phyloP scores from a whole-genome alignment of 2,797 vertebrate genomes.

The Heliangelus exortis region DNA sequence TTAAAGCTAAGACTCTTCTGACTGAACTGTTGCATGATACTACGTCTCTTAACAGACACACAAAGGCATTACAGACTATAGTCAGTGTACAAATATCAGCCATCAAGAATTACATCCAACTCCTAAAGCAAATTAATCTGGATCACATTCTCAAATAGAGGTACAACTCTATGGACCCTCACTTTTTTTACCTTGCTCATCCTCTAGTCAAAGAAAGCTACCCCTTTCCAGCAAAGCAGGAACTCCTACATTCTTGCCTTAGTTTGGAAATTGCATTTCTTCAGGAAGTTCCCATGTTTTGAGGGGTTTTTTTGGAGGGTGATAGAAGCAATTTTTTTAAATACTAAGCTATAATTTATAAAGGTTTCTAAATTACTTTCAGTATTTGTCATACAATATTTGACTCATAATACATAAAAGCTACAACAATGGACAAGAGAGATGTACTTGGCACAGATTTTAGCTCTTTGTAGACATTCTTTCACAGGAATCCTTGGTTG shows the following conservation, averaged over 20 bases:
- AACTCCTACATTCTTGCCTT: background rate
- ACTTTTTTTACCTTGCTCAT: background rate
- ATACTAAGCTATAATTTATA: background rate
- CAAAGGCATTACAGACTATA: background rate
- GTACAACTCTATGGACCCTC: background rate
- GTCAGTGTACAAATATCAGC: background rate
- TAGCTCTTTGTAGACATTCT: background rate
- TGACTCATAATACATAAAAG: background rate
- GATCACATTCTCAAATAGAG: background rate
- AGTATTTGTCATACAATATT: background rate
- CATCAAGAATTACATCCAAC: background rate
- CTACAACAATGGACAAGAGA: accelerated
- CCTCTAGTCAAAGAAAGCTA: background rate
- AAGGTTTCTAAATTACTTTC: background rate
- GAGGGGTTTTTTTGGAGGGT: accelerated
- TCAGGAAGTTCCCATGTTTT: background rate
- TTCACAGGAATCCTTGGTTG: background rate
- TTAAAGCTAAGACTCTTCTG: background rate
- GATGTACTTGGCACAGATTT: background rate
- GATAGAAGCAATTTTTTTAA: background rate
- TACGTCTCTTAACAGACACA: background rate
- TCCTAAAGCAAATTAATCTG: background rate
- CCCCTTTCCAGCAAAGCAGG: background rate
- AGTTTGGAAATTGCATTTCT: background rate
- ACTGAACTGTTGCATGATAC: background rate